Conservation (phyloP, 2,113 vertebrate genomes). For the Misgurnus mizolepis region DNA sequence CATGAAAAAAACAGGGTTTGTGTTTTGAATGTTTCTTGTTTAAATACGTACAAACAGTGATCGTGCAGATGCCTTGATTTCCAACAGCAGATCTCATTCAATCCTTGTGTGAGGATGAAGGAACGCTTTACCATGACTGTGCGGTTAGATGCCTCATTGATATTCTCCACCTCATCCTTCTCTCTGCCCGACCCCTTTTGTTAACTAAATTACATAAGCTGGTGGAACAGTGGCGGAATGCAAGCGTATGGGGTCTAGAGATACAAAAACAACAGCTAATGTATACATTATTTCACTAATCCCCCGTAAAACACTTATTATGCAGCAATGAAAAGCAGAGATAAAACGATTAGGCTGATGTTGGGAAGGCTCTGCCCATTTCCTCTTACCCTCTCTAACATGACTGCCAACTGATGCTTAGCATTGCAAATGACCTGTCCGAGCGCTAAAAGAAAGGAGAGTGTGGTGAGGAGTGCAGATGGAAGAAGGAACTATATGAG, state of each 20-base stretch:
- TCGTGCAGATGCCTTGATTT: not conserved
- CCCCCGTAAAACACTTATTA: slow-evolving; percentile 65
- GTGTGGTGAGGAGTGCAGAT: slow-evolving; percentile 29
- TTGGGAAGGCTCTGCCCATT: slow-evolving; percentile 51
- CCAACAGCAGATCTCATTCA: slow-evolving; percentile 3
- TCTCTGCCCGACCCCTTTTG: slow-evolving; percentile 61
- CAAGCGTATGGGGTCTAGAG: slow-evolving; percentile 23
- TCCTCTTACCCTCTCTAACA: slow-evolving; percentile 43
- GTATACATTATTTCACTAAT: slow-evolving; percentile 67
- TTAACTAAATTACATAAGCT: slow-evolving; percentile 68
- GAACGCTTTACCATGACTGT: slow-evolving; percentile 61
- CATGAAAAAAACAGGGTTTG: not conserved
- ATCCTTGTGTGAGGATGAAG: slow-evolving; percentile 47
- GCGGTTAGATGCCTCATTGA: slow-evolving; percentile 65
- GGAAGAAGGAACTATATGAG: slow-evolving; percentile 38
- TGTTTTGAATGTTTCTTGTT: not conserved
- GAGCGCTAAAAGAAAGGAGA: slow-evolving; percentile 50
- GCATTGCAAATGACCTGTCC: slow-evolving; percentile 62
- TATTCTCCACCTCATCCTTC: slow-evolving; percentile 65
- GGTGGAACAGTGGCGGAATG: slow-evolving; percentile 48
- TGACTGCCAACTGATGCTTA: slow-evolving; percentile 69
- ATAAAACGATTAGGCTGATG: slow-evolving; percentile 66
- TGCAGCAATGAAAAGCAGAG: slow-evolving; percentile 61
- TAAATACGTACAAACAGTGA: too few species aligned
- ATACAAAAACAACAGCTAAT: slow-evolving; percentile 49